These are phyloP conservation scores for Plebejus anna DNA, from an alignment of 2,888 invertebrate species.

Conservation along the genomic window DNA sequence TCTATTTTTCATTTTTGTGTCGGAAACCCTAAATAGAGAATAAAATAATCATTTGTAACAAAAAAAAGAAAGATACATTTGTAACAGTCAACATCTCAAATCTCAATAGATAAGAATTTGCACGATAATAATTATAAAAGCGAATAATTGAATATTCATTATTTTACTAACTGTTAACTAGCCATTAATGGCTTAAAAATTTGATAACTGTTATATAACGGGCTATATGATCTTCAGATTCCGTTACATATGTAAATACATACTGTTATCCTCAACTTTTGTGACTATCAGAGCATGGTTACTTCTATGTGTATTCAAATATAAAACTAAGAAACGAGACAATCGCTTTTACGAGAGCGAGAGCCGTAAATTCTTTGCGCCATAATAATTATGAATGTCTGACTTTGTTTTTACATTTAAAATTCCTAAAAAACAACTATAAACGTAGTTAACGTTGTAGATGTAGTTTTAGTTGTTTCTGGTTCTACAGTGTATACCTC, in stretches of 20 bases:
- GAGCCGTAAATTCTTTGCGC: neutral
- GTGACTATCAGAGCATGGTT: slow-evolving; percentile 25
- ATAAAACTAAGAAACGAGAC: neutral
- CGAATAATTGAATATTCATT: neutral
- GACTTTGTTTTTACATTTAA: too few species aligned
- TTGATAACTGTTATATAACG: slow-evolving; percentile 23
- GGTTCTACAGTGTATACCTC: neutral
- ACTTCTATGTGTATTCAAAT: slow-evolving; percentile 22
- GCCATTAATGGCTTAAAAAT: slow-evolving; percentile 7
- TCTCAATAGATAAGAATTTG: neutral
- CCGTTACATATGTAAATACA: slow-evolving; percentile 21
- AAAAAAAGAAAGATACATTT: neutral
- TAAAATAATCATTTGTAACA: neutral
- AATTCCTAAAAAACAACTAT: too few species aligned
- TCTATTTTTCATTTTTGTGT: neutral
- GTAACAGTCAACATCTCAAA: neutral
- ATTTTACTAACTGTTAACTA: neutral
- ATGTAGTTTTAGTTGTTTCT: neutral
- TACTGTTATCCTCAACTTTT: slow-evolving; percentile 10
- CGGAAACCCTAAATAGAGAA: neutral
- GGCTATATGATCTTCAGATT: neutral
- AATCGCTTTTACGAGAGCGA: neutral
- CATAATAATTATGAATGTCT: too few species aligned
- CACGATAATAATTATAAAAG: neutral
- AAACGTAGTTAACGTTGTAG: too few species aligned